Percentiles rank a stretch among this genome's conserved stretches.
phyloP scores from a whole-genome alignment of 2,113 vertebrate species.

The Pteronura brasiliensis region DNA sequence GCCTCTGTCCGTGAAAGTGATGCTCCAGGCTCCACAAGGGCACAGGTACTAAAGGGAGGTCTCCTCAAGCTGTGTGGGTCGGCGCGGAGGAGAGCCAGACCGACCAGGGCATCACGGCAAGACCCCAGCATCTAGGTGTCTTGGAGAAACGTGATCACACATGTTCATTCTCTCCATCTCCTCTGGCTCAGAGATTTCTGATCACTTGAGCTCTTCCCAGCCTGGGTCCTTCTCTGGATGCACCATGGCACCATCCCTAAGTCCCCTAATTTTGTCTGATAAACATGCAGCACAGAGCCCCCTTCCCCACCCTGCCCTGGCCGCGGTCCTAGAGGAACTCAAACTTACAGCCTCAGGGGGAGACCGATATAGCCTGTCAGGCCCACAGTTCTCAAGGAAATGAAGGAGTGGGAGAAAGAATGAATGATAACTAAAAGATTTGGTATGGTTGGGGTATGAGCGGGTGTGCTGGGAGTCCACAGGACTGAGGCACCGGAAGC shows the following conservation, averaged over 20 bases:
- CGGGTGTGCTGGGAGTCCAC: background rate
- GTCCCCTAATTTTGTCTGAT: background rate
- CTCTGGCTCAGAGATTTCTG: background rate
- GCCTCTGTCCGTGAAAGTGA: rapidly evolving
- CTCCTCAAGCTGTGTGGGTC: background rate
- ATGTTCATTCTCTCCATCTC: rapidly evolving
- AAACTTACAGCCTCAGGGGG: no score
- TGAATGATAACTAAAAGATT: background rate
- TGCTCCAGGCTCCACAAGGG: background rate
- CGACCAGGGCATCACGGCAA: background rate
- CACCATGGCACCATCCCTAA: rapidly evolving
- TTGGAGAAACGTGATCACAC: background rate
- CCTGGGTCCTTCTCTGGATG: background rate
- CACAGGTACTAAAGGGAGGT: background rate
- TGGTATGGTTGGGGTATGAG: rapidly evolving
- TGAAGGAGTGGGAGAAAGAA: background rate
- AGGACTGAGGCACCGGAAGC: background rate
- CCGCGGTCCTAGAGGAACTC: background rate
- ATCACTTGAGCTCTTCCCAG: rapidly evolving
- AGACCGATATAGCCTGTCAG: background rate
- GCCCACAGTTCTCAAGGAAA: background rate
- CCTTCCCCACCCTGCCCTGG: background rate
- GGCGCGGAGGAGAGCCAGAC: background rate
- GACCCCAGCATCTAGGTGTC: background rate
- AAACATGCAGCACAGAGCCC: background rate